Percentiles rank a stretch among this genome's conserved stretches.
phyloP scores from a whole-genome alignment of 2,797 vertebrate species.

The Hylomyscus alleni region DNA sequence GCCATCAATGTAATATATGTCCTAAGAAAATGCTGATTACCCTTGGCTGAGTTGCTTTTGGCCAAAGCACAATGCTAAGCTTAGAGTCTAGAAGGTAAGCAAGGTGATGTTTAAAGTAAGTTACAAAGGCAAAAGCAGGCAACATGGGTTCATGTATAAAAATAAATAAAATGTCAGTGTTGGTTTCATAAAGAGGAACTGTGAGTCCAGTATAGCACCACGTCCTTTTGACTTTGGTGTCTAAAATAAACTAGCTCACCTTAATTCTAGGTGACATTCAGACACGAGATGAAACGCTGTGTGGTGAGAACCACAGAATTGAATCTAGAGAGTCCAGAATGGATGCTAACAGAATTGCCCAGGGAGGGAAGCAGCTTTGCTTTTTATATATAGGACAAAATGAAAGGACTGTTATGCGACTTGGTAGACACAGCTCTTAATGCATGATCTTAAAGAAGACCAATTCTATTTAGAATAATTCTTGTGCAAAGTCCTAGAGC shows the following conservation, averaged over 20 bases:
- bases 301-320: not conserved
- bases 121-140: constrained; percentile 50
- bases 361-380: not conserved
- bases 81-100: constrained; percentile 2
- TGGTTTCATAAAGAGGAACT: constrained; percentile 62
- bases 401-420: not conserved
- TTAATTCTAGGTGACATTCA: constrained; percentile 45
- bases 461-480: not conserved
- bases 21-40: constrained; percentile 58
- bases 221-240: not conserved
- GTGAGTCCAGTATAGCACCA: not conserved
- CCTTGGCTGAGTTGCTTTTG: constrained; percentile 54
- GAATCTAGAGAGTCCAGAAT: constrained; percentile 32
- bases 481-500: not conserved
- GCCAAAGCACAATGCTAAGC: constrained; percentile 44
- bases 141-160: constrained; percentile 62
- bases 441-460: not conserved
- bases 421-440: constrained; percentile 20
- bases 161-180: constrained; percentile 75
- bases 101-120: constrained; percentile 72
- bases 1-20: not conserved
- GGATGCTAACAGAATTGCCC: constrained; percentile 5
- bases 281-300: not conserved
- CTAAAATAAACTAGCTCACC: constrained; percentile 64
- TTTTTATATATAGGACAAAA: constrained; percentile 21